A percentile compares a stretch with the other conserved stretches of the same genome.
Conservation (phyloP, 1,140 invertebrate genomes). For the Chironomus striatipennis region DNA sequence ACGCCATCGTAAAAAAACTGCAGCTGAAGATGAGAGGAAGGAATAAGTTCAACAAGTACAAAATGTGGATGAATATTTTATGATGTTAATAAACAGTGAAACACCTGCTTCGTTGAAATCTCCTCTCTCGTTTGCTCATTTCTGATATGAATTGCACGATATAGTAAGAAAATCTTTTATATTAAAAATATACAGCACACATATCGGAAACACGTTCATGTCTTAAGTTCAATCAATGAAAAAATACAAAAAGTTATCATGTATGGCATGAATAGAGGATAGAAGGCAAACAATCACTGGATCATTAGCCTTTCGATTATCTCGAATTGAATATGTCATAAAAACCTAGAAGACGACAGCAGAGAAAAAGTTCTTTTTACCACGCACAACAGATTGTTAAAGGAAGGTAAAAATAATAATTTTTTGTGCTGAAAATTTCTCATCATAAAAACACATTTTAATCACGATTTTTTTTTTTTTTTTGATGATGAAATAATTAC, state of each 20-base stretch:
- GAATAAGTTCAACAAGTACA: neutral
- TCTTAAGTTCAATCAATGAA: neutral
- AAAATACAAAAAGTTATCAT: too few relatives aligned
- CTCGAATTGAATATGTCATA: neutral
- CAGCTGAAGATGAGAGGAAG: neutral
- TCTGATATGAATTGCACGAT: neutral
- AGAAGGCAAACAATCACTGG: neutral
- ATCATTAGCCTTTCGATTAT: constrained; percentile 1
- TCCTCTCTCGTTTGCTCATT: neutral
- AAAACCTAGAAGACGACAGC: too few relatives aligned
- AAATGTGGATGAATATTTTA: neutral
- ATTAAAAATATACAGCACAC: too few relatives aligned
- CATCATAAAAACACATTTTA: neutral
- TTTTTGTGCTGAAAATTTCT: neutral
- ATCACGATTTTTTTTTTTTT: too few relatives aligned
- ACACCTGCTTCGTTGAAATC: neutral
- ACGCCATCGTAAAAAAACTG: neutral
- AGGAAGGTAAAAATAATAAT: too few relatives aligned
- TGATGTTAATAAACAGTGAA: neutral
- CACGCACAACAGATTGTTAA: too few relatives aligned
- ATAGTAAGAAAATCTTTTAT: neutral
- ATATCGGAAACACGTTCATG: neutral
- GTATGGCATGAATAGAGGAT: too few relatives aligned
- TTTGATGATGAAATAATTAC: neutral
- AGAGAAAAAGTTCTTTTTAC: too few relatives aligned